phyloP scores from a whole-genome alignment of 1,140 invertebrate species.

The Pogonomyrmex barbatus region DNA sequence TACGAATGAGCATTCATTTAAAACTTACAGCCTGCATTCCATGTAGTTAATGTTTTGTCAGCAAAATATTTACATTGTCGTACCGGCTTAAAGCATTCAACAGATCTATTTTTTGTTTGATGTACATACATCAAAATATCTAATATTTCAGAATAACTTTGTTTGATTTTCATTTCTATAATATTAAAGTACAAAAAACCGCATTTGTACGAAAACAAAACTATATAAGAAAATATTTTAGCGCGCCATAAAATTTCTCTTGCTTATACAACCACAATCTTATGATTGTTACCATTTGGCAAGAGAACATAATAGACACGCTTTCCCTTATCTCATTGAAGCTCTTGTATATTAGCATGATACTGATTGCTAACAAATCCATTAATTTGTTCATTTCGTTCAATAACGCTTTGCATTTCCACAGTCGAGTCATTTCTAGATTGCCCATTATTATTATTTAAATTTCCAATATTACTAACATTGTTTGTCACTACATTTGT shows the following conservation, averaged over 20 bases:
- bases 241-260: slow-evolving; percentile 76
- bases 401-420: slow-evolving; percentile 83
- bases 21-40: slow-evolving; percentile 60
- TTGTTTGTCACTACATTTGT: slow-evolving; percentile 65
- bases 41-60: slow-evolving; percentile 68
- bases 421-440: slow-evolving; percentile 77
- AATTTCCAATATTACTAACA: slow-evolving; percentile 59
- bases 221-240: slow-evolving; percentile 71
- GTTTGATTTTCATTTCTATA: slow-evolving; percentile 49
- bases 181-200: slow-evolving; percentile 75
- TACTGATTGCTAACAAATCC: slow-evolving; percentile 81
- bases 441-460: slow-evolving; percentile 76
- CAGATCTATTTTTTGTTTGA: slow-evolving; percentile 55
- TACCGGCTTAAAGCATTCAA: slow-evolving; percentile 56
- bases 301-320: slow-evolving; percentile 86
- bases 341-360: slow-evolving; percentile 83
- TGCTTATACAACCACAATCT: slow-evolving; percentile 83
- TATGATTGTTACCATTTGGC: slow-evolving; percentile 85
- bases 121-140: slow-evolving; percentile 54
- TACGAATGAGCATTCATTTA: slow-evolving; percentile 60
- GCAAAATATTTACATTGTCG: slow-evolving; percentile 69
- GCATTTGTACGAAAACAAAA: slow-evolving; percentile 44
- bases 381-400: slow-evolving; percentile 77
- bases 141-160: slow-evolving; percentile 63
- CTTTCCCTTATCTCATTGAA: slow-evolving; percentile 86